Base-by-base conservation (phyloP, 2,113 vertebrate species). In the Scatophagus argus region DNA sequence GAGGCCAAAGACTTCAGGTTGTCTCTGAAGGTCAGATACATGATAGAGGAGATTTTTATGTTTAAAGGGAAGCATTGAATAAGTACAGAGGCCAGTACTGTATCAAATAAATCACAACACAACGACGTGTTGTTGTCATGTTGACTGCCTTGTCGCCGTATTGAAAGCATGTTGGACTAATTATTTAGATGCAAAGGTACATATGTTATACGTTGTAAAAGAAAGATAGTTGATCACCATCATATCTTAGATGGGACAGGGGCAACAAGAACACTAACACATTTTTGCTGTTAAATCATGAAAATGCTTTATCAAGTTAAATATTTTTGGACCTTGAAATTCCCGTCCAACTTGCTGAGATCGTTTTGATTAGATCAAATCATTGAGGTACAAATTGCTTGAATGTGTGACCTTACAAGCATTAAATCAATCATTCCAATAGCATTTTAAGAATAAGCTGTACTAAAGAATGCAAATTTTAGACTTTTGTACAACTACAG, bases 1-100 rank as follows among this genome's bases (percentile, higher is more conserved):
- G 11, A 81, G 65, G 71, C 67, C 83, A 74, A 62, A 75, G 62
- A 61, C 59, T 12, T 52, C 27, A 60, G 8, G 31, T 58, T 32
- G 16, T 44, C 36, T 56, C 19, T 56, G 21, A 73, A 55, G 23
- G 31, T 38, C 19, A 49, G n/a, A 23, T 14, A 34, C 17, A 25
- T 17, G 4, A 1, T 14, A 43, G 21, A 47, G 25, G n/a, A 61
- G 16, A 49, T 47, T 13, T 49, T 21, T n/a, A 10, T 58, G 4
- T 76, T 46, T 7, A 17, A 9, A 16, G 39, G 5, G 6, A 12
- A 36, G n/a, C n/a, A n/a, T n/a, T n/a, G n/a, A n/a, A n/a, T n/a
- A n/a, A n/a, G 8, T 59, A 29, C 8, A 29, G 2, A 29, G 3
- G 14, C 10, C 32, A 38, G 11, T 44, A 27, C 12, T 52, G 1